Evolutionary conservation across 2,113 vertebrate genomes (phyloP).

Genomic region (Oreochromis tanganicae): DNA sequence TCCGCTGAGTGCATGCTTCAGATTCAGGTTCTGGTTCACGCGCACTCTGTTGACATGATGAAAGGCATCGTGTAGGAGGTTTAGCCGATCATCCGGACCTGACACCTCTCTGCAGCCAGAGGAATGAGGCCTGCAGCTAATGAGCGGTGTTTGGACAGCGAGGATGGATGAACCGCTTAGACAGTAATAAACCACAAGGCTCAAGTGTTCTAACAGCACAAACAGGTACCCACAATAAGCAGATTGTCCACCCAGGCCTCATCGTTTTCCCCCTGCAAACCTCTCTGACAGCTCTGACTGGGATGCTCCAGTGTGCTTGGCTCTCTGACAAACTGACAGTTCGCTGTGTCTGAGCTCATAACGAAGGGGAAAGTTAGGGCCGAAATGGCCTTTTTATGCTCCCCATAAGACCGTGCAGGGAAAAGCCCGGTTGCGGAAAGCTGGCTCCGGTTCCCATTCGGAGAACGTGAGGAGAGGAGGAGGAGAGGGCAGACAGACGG

Average conservation of each 20-base stretch:
- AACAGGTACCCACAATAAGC: slow-evolving; percentile 35
- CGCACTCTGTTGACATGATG: not conserved
- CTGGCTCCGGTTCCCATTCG: slow-evolving; percentile 29
- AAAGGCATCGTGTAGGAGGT: not conserved
- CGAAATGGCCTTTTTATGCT: slow-evolving; percentile 35
- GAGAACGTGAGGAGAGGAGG: slow-evolving; percentile 10
- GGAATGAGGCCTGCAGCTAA: slow-evolving; percentile 55
- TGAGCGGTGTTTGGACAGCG: slow-evolving; percentile 31
- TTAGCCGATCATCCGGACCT: slow-evolving; percentile 5
- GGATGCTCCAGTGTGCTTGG: slow-evolving; percentile 3
- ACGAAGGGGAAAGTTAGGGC: not conserved
- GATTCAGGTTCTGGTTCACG: not conserved
- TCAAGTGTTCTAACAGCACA: slow-evolving; percentile 34
- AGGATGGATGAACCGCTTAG: slow-evolving; percentile 25
- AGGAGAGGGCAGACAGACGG: slow-evolving; percentile 35
- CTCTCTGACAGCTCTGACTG: slow-evolving; percentile 6
- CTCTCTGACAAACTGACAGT: slow-evolving; percentile 20
- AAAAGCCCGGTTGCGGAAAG: slow-evolving; percentile 30
- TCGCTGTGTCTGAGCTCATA: slow-evolving; percentile 15
- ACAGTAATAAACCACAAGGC: slow-evolving; percentile 17
- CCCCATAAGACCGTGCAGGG: slow-evolving; percentile 6
- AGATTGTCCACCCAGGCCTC: slow-evolving; percentile 37
- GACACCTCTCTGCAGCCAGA: slow-evolving; percentile 26
- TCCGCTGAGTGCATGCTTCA: not conserved
- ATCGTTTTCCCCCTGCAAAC: not conserved